These are phyloP conservation scores for Phyto melanocephala DNA, from an alignment of 2,888 invertebrate species.

Conservation along the genomic window DNA sequence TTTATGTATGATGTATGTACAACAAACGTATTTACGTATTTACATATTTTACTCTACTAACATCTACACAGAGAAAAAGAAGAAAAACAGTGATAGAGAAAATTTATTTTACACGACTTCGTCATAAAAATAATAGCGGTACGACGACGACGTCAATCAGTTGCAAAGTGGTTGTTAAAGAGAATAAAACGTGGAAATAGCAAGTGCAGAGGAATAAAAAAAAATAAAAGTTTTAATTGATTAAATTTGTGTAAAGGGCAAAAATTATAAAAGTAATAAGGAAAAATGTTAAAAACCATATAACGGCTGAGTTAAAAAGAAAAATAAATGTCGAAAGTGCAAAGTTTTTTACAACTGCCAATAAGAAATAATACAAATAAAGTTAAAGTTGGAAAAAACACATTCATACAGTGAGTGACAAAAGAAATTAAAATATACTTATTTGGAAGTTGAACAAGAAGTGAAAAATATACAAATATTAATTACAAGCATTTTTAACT, in stretches of 20 bases:
- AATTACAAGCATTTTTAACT: slow-evolving; percentile 28
- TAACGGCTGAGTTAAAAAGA: not conserved
- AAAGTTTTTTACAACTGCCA: slow-evolving; percentile 13
- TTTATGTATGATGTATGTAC: no score
- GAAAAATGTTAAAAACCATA: no score
- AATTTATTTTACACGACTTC: slow-evolving; percentile 40
- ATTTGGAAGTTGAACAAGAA: slow-evolving; percentile 49
- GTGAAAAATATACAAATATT: slow-evolving; percentile 44
- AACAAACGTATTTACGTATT: no score
- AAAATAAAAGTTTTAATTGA: not conserved
- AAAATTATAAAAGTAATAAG: not conserved
- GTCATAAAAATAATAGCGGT: slow-evolving; percentile 57
- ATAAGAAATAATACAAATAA: not conserved
- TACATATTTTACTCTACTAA: no score
- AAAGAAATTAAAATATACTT: slow-evolving; percentile 28
- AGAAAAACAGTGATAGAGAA: slow-evolving; percentile 49
- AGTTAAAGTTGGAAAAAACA: slow-evolving; percentile 5
- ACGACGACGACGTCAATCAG: slow-evolving; percentile 46
- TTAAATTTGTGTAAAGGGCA: not conserved
- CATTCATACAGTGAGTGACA: not conserved
- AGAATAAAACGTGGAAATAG: slow-evolving; percentile 39
- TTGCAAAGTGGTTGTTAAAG: slow-evolving; percentile 58
- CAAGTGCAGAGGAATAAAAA: slow-evolving; percentile 3
- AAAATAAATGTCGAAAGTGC: slow-evolving; percentile 28
- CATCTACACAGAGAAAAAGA: slow-evolving; percentile 34